Evolutionary conservation across 2,113 vertebrate species (phyloP).

Genomic region (Crocuta crocuta): DNA sequence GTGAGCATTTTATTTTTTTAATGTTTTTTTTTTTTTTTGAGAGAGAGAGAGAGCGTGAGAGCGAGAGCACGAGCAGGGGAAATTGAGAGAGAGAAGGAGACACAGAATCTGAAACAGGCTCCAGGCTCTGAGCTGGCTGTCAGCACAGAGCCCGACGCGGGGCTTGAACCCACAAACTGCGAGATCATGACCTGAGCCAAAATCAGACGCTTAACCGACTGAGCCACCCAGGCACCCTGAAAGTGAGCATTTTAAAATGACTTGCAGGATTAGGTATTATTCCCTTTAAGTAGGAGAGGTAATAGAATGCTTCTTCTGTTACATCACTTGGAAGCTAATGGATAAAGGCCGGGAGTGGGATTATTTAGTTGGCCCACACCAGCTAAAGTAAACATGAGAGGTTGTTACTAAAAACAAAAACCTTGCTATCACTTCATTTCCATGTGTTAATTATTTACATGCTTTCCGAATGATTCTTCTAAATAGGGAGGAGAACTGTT

Average conservation of each 20-base stretch:
- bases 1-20: conserved; percentile 8
- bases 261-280: not conserved
- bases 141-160: no score
- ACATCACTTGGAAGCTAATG: not conserved
- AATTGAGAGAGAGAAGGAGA: no score
- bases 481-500: not conserved
- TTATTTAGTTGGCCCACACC: not conserved
- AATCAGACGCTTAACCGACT: no score
- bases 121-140: no score
- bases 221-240: not conserved
- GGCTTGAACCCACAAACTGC: no score
- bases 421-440: not conserved
- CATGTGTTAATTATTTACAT: not conserved
- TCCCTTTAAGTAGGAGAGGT: conserved; percentile 32
- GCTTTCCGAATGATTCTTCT: not conserved
- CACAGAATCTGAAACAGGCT: no score
- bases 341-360: conserved; percentile 1
- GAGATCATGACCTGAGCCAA: no score
- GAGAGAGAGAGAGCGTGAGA: no score
- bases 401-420: not conserved
- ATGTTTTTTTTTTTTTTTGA: no score
- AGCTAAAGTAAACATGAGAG: conserved; percentile 2
- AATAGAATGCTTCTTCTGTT: conserved; percentile 52
- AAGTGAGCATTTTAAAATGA: conserved; percentile 59
- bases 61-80: no score